Evolutionary conservation across 2,797 vertebrate genomes (phyloP).

Genomic region (Peromyscus attwateri): DNA sequence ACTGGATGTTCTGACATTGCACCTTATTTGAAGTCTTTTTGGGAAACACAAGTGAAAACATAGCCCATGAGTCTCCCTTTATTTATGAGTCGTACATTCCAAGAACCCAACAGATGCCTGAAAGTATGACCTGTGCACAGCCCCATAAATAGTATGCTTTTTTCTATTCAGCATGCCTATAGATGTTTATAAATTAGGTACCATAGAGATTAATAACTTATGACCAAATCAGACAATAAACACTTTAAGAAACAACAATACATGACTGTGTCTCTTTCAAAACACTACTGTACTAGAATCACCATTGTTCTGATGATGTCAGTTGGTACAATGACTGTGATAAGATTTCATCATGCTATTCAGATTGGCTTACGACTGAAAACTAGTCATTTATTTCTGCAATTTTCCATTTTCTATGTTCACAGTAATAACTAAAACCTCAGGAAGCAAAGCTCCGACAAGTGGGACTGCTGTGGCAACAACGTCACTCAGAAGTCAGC

Average conservation of each 20-base stretch:
- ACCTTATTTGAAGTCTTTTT: conserved; percentile 34
- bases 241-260: background rate
- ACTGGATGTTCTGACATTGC: conserved; percentile 36
- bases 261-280: background rate
- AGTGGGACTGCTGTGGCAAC: background rate
- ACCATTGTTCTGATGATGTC: background rate
- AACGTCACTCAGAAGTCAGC: background rate
- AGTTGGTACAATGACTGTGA: background rate
- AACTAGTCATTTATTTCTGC: background rate
- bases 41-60: background rate
- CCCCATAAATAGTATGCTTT: background rate
- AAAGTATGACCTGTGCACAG: background rate
- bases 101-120: background rate
- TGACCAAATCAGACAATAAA: background rate
- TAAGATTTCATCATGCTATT: background rate
- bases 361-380: background rate
- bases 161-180: background rate
- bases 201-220: background rate
- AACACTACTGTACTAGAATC: background rate
- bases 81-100: background rate
- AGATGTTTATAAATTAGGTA: background rate
- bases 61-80: background rate
- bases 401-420: background rate
- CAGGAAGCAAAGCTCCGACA: background rate
- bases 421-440: background rate